Base-by-base conservation (phyloP, 2,113 vertebrate genomes). In the Varanus komodoensis region DNA sequence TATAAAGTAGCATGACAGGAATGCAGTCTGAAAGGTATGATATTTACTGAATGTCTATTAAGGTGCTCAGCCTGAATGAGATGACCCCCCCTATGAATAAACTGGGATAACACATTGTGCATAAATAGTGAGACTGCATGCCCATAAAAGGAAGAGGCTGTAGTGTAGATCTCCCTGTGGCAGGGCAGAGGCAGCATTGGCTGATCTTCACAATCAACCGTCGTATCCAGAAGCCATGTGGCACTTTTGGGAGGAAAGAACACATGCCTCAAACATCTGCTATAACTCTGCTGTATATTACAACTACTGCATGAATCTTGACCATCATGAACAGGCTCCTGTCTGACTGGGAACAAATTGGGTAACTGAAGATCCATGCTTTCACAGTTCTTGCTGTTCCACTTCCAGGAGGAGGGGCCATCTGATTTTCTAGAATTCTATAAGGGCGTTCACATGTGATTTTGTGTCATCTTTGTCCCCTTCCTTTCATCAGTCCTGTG, bases 401-500 rank as follows among this genome's bases (percentile, higher is more conserved):
- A 77, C 90, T 74, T 9, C 73, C 67, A 19, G 21, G 32, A 14
- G 5, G 6, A 61, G 69, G 54, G 14, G 69, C 5, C 91, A 84
- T 86, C 87, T 74, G 64, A 69, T 44, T 81, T 2, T 1, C 0
- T 82, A 86, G 89, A 88, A 87, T 50, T 50, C n/a, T 19, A 0
- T 44, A 89, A 89, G 89, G 68, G 61, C 12, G 92, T n/a, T 92
- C 92, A 84, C 25, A 73, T 89, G 93, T 92, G 91, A 86, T 2
- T 89, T 94, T 92, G 91, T 92, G 88, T 91, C 88, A 92, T 93
- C 92, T 82, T 95, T 84, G 90, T 92, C 95, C 92, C 91, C 93
- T 93, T 69, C 80, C 89, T 90, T 96, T 94, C 96, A 96, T 95
- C 96, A 96, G 91, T 86, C 95, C 93, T 96, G 94, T 97, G 94